Evolutionary conservation across 2,797 vertebrate genomes (phyloP).

Genomic region (Halcyon badia): DNA sequence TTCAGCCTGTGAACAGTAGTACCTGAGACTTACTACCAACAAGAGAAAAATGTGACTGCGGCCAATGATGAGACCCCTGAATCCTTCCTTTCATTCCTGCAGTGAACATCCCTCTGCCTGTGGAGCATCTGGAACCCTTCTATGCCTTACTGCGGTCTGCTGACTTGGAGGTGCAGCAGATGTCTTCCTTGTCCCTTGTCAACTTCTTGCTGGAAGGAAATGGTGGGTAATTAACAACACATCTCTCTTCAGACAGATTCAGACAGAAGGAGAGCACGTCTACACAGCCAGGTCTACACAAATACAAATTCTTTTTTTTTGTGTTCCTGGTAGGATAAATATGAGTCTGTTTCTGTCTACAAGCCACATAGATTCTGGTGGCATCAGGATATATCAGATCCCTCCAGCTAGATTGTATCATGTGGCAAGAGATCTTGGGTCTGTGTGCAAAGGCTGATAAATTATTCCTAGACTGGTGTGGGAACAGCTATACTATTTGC

Average conservation of each 20-base stretch:
- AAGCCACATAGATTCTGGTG: not conserved
- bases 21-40: not conserved
- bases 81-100: conserved; percentile 23
- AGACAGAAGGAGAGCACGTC: not conserved
- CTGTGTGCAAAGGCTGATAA: not conserved
- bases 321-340: not conserved
- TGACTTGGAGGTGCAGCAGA: conserved; percentile 84
- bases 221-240: conserved; percentile 71
- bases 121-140: conserved; percentile 81
- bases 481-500: not conserved
- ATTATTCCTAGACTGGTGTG: not conserved
- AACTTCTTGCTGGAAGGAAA: conserved; percentile 84
- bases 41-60: not conserved
- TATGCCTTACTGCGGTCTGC: conserved; percentile 79
- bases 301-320: not conserved
- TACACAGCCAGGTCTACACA: not conserved
- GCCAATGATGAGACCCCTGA: not conserved
- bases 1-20: not conserved
- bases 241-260: not conserved
- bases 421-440: not conserved
- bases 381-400: not conserved
- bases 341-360: not conserved
- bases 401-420: not conserved
- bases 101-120: conserved; percentile 79
- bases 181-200: conserved; percentile 81